Conservation (phyloP, 2,113 vertebrate genomes). For the Cochlearius cochlearius region DNA sequence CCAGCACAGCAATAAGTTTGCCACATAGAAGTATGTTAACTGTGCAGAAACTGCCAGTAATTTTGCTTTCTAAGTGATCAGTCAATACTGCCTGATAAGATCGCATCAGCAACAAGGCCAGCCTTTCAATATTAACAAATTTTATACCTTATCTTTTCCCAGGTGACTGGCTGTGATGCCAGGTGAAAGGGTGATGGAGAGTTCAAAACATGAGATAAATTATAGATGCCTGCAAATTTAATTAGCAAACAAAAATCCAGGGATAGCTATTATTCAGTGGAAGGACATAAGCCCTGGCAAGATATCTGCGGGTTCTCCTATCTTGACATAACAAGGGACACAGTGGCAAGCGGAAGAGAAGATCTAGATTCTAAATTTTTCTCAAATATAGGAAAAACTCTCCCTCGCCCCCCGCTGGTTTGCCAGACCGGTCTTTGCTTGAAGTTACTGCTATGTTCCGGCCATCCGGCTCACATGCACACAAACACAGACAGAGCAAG, state of each 20-base stretch:
- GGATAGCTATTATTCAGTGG: neutral
- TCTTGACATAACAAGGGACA: neutral
- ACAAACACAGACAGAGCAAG: neutral
- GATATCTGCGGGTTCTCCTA: neutral
- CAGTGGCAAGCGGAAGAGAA: neutral
- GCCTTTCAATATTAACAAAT: constrained; percentile 37
- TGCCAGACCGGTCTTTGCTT: neutral
- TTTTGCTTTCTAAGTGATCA: constrained; percentile 52
- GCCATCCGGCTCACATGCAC: rapidly evolving
- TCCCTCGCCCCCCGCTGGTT: rapidly evolving
- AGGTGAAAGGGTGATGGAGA: neutral
- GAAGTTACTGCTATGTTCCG: neutral
- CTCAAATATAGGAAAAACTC: neutral
- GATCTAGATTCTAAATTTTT: neutral
- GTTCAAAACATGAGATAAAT: neutral
- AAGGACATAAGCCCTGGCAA: neutral
- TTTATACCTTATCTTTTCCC: constrained; percentile 46
- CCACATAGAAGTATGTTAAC: neutral
- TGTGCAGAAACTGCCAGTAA: neutral
- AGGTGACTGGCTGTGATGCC: neutral
- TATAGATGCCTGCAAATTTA: neutral
- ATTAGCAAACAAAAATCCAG: neutral
- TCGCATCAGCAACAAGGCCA: constrained; percentile 37
- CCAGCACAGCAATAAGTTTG: neutral
- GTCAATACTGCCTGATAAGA: constrained; percentile 64